Evolutionary conservation across 2,888 invertebrate species (phyloP), one percentile per base, ranked within the genome.

Genomic region (Agrotis clavis): DNA sequence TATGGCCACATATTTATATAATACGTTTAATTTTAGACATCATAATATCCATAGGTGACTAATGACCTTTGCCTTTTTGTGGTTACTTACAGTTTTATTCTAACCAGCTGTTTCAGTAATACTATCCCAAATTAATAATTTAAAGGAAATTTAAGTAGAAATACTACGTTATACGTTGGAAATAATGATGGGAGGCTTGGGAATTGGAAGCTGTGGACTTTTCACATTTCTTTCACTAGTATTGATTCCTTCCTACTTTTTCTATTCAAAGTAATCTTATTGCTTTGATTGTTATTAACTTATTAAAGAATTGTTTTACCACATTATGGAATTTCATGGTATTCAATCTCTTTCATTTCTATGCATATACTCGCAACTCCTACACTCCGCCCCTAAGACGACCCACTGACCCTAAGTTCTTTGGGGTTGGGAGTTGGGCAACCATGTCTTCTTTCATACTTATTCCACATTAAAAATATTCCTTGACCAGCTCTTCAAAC

Each of bases 401-500:
- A n/a, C n/a, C n/a, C n/a, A n/a, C n/a, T n/a, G n/a, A n/a, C n/a
- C n/a, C 9, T 11, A 11, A 41, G 41, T 41, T 11, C 41, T 41
- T 41, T 41, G 11, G 41, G 41, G 11, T 41, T 41, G 41, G 41
- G 11, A 41, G 2, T 41, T 11, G 41, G 41, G 41, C 11, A 11
- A 11, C 11, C 41, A 41, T 41, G 41, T 41, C 41, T 11, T 35
- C 35, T 35, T 41, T 41, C 11, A 41, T 41, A 41, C 41, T 41
- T 41, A 0, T 2, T 41, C 11, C 41, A 41, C 9, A 41, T 6
- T 14, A 47, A 16, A 0, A 60, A 56, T 25, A 19, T 51, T 57
- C 61, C 61, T 62, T 92, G 90, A 92, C 83, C 41, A 54, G 30
- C 3, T 77, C 63, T 62, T 69, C 45, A 67, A 71, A 78, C 91